Conservation (phyloP, 1,140 invertebrate genomes). For the Leptestheria dahalacensis region DNA sequence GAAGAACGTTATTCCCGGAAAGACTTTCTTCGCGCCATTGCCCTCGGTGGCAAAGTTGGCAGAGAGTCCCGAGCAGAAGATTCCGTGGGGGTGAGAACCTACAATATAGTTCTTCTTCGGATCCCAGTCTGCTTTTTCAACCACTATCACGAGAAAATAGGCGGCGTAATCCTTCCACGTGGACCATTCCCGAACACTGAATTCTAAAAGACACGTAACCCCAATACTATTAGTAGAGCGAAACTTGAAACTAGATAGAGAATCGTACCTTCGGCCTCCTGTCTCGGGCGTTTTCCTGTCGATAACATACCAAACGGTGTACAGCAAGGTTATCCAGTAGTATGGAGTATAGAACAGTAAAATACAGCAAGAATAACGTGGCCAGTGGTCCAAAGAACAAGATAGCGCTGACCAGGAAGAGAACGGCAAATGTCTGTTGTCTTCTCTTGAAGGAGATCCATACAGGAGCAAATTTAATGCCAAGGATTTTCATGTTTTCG, state of each 20-base stretch:
- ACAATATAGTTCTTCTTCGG: constrained; percentile 70
- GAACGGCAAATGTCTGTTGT: constrained; percentile 53
- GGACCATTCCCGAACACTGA: constrained; percentile 44
- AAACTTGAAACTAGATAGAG: neutral
- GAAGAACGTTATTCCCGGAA: constrained; percentile 57
- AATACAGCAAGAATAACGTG: constrained; percentile 27
- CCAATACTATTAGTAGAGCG: too few species aligned
- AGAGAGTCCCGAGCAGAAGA: constrained; percentile 59
- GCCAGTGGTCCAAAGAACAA: constrained; percentile 31
- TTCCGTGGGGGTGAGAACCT: constrained; percentile 77
- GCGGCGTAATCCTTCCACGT: constrained; percentile 57
- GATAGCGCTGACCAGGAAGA: constrained; percentile 33
- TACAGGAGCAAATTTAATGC: constrained; percentile 61
- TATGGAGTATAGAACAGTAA: constrained; percentile 32
- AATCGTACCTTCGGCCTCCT: constrained; percentile 44
- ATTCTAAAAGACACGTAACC: constrained; percentile 26
- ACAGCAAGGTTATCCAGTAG: constrained; percentile 36
- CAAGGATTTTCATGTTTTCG: constrained; percentile 34
- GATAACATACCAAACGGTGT: constrained; percentile 49
- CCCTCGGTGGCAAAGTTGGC: constrained; percentile 63
- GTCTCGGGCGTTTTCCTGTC: constrained; percentile 41
- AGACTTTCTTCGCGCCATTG: constrained; percentile 48
- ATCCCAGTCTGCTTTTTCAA: constrained; percentile 65
- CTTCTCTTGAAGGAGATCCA: constrained; percentile 52
- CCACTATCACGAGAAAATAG: constrained; percentile 71